These are phyloP conservation scores for Melinaea menophilus DNA, from an alignment of 2,888 invertebrate species.

Conservation along the genomic window DNA sequence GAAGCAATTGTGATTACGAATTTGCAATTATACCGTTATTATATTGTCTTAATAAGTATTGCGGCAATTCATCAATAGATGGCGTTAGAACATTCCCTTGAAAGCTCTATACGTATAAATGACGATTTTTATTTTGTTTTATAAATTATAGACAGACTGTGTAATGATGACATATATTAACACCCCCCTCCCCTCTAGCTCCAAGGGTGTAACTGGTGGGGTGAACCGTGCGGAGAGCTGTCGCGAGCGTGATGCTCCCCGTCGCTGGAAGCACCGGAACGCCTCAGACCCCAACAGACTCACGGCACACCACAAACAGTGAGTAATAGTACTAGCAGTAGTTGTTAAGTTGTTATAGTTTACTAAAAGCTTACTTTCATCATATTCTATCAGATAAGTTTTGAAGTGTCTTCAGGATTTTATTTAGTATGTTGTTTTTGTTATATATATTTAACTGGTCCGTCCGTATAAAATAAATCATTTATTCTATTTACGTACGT, in stretches of 20 bases:
- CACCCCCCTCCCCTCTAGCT: constrained; percentile 33
- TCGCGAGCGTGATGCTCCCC: constrained; percentile 68
- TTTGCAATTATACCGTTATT: too few relatives aligned
- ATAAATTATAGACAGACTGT: too few relatives aligned
- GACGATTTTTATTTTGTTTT: too few relatives aligned
- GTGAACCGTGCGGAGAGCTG: constrained; percentile 73
- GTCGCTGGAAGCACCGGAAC: constrained; percentile 71
- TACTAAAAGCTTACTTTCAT: background rate
- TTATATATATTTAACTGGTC: too few relatives aligned
- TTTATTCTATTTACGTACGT: too few relatives aligned
- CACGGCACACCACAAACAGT: constrained; percentile 69
- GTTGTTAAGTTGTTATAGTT: too few relatives aligned
- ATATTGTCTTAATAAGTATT: too few relatives aligned
- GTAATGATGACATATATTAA: constrained; percentile 1
- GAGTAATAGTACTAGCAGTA: constrained; percentile 36
- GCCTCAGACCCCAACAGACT: constrained; percentile 72
- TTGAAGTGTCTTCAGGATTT: too few relatives aligned
- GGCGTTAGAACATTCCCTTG: background rate
- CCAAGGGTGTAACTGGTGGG: constrained; percentile 53
- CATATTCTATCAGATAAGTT: background rate
- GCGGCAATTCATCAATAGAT: constrained; percentile 7
- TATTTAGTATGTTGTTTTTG: too few relatives aligned
- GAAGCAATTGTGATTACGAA: too few relatives aligned
- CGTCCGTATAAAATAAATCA: too few relatives aligned
- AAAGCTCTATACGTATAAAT: too few relatives aligned